Evolutionary conservation across 2,888 invertebrate species (phyloP), one percentile per base, ranked within the genome.

Genomic region (Dryococelus australis): DNA sequence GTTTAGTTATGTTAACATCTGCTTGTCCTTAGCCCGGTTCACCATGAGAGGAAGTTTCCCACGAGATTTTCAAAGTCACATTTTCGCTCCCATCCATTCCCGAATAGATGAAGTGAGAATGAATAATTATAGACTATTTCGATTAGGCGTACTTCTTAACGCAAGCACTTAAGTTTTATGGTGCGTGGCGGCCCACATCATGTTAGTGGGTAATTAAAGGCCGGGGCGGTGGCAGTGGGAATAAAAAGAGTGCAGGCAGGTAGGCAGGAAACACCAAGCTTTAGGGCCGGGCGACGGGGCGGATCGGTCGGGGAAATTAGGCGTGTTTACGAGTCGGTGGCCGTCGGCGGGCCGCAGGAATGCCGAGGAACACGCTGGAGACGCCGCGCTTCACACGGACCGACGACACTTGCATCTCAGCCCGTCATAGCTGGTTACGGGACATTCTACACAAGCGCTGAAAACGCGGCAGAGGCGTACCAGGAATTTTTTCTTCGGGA

Each of bases 191-290:
- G 65, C 65, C 65, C 65, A n/a, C 65, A 20, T 65, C 65, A 24
- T n/a, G 65, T n/a, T n/a, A 65, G 65, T 65, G 65, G 65, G n/a
- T 65, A 65, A 65, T 65, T 65, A 65, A 65, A 65, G 65, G 65
- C 65, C 24, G 16, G 24, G 6, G 65, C n/a, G n/a, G 24, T 24
- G 65, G 35, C 35, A 35, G 35, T 1, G 35, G 35, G 65, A 65
- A n/a, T 24, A 65, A 65, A n/a, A 65, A 65, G 51, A 65, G 65
- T 20, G 24, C 13, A 65, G 65, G 65, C 13, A 65, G n/a, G 65
- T 8, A 24, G 20, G 65, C 65, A 65, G 65, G 8, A 47, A 6
- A 16, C 47, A 8, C 47, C 47, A 47, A 5, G 47, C 47, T 47
- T 47, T 47, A 47, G 5, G 47, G 47, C 47, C 47, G 47, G 47